Evolutionary conservation across 2,113 vertebrate genomes (phyloP).

Genomic region (Numenius arquata): DNA sequence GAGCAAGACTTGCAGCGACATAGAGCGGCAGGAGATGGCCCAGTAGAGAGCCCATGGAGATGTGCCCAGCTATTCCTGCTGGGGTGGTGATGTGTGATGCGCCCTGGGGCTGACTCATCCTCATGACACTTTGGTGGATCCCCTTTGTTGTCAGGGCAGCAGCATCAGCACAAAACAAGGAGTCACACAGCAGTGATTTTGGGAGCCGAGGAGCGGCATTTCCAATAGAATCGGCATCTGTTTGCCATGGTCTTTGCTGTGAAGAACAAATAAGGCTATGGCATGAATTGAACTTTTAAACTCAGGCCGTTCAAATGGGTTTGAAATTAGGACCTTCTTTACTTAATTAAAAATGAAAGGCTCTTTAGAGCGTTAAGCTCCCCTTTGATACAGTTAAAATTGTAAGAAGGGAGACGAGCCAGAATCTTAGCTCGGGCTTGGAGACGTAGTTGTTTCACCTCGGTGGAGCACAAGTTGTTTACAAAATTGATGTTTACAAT

Average conservation of each 20-base stretch:
- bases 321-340: slow-evolving; percentile 19
- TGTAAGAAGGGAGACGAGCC: slow-evolving; percentile 9
- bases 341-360: slow-evolving; percentile 51
- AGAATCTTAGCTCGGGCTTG: neutral
- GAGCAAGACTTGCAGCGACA: neutral
- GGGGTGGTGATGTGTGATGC: neutral
- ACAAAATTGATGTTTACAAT: slow-evolving; percentile 17
- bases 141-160: neutral
- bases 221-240: neutral
- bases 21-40: neutral
- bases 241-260: neutral
- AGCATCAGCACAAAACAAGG: slow-evolving; percentile 13
- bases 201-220: neutral
- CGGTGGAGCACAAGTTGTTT: slow-evolving; percentile 30
- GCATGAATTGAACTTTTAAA: slow-evolving; percentile 52
- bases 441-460: slow-evolving; percentile 22
- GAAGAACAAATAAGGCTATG: neutral
- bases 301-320: neutral
- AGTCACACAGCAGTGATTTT: neutral
- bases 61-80: neutral
- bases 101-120: neutral
- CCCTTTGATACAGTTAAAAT: slow-evolving; percentile 41
- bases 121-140: neutral
- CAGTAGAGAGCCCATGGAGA: neutral
- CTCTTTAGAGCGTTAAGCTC: slow-evolving; percentile 27